These are phyloP conservation scores for Halocynthia aurantium DNA, from an alignment of 23 tunicate species.

Conservation along the genomic window DNA sequence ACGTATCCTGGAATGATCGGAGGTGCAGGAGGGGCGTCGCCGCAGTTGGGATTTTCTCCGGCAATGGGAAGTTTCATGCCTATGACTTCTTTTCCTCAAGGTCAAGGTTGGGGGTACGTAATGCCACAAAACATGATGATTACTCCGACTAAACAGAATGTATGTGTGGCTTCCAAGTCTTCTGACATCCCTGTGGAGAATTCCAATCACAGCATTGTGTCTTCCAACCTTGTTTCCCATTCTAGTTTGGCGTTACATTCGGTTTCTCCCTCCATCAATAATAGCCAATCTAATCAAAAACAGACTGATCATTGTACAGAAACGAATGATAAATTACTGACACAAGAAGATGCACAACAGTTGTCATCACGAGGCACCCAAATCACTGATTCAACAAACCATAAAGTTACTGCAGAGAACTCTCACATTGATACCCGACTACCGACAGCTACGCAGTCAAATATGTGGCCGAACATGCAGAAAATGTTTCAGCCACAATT, in stretches of 20 bases:
- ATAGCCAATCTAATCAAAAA: not conserved
- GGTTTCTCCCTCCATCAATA: not conserved
- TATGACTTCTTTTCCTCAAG: not conserved
- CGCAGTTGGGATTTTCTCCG: not conserved
- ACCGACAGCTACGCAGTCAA: too few relatives aligned
- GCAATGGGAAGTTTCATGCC: constrained; percentile 11
- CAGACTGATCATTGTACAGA: not conserved
- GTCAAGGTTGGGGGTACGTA: constrained; percentile 6
- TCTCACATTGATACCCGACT: too few relatives aligned
- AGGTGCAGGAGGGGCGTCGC: not conserved
- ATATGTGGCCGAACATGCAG: not conserved
- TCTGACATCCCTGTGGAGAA: not conserved
- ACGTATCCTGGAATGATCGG: not conserved
- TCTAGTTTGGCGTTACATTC: not conserved
- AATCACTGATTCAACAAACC: too few relatives aligned
- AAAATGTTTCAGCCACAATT: not conserved
- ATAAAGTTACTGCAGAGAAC: too few relatives aligned
- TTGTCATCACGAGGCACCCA: too few relatives aligned
- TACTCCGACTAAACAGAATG: not conserved
- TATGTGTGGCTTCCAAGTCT: not conserved
- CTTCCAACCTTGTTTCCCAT: too few relatives aligned
- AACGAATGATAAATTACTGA: not conserved
- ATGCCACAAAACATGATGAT: constrained; percentile 8
- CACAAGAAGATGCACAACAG: not conserved
- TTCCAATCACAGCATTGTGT: not conserved